Evolutionary conservation across 2,113 vertebrate species (phyloP), one percentile per base, ranked within the genome.

Genomic region (Osmerus mordax): DNA sequence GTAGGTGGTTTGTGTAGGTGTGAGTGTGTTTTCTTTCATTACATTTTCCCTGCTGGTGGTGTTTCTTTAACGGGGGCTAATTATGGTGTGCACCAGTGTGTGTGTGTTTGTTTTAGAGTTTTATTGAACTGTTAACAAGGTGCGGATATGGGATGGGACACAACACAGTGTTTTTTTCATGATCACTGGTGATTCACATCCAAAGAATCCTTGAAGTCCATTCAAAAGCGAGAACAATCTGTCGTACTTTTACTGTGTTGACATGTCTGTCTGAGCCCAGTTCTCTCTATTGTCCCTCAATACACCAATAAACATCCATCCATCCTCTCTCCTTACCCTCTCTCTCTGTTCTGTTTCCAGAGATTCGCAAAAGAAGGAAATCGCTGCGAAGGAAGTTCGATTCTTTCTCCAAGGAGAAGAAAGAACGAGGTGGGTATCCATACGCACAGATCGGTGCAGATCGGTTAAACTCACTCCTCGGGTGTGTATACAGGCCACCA

Each of bases 371-470:
- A 65, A 86, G 92, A 59, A 87, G 84, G 18, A 96, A 94, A 80
- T 94, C 93, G 0, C 83, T 96, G 51, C 83, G 92, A 58, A 90
- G 92, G 83, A 95, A 93, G 72, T 92, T 95, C 80, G 94, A 96
- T 79, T 94, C 91, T 5, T 92, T 94, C 62, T 94, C 94, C 0
- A 95, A 94, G 81, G 94, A 96, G 72, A 94, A 91, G 88, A 95
- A 93, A 76, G 94, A 95, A 83, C 87, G 92, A 88, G 87, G 89
- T 90, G 67, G 88, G 87, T 14, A 21, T 18, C 2, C 67, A 60
- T 9, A 15, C 7, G 51, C 71, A n/a, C 54, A 52, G 2, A 4
- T 29, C 29, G 29, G 29, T 29, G 29, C 29, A 2, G 29, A 29
- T 2, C 29, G 29, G 29, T 2, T 4, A 29, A 29, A 29, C 29